Base-by-base conservation (phyloP, 2,888 invertebrate genomes). In the Erannis defoliaria region DNA sequence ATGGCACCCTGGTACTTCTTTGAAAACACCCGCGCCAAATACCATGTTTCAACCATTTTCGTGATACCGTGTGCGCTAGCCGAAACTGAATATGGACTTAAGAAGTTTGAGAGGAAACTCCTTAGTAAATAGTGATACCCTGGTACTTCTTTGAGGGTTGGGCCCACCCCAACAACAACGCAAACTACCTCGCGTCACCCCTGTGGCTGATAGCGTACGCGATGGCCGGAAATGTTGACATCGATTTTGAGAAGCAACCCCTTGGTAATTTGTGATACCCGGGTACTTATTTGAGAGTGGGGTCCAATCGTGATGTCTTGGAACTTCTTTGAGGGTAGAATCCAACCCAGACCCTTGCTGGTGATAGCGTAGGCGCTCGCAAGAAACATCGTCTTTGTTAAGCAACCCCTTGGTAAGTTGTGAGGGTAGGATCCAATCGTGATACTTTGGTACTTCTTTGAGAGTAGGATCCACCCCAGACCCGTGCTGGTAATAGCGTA, bases 61-160 rank as follows among this genome's bases (percentile, higher is more conserved):
- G 99, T 99, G 33, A 98, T 99, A 62, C 99, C 99, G 0, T 99
- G 99, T 83, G 99, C 99, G 0, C 95, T 99, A 38, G 99, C 99
- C 29, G 99, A 99, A 5, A 97, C 97, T 0, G 97, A n/a, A n/a
- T n/a, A n/a, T 99, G 0, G 95, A 97, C 75, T 98, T 99, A 62
- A 99, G n/a, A n/a, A 99, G 90, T 99, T 99, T 79, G 97, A 98
- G 80, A 96, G 90, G 0, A 96, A 99, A 77, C 98, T 99, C 0
- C 82, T 97, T 5, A 97, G 97, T 96, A 82, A 90, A 88, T 62
- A 8, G 55, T 64, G 31, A 9, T 12, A 10, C 9, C 31, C 12
- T 33, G 12, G 12, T 94, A 99, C 99, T 0, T 99, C n/a, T n/a
- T n/a, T n/a, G n/a, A n/a, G n/a, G n/a, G n/a, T n/a, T n/a, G n/a